Evolutionary conservation across 2,888 invertebrate species (phyloP).

Genomic region (Rhamphomyia laevipes): DNA sequence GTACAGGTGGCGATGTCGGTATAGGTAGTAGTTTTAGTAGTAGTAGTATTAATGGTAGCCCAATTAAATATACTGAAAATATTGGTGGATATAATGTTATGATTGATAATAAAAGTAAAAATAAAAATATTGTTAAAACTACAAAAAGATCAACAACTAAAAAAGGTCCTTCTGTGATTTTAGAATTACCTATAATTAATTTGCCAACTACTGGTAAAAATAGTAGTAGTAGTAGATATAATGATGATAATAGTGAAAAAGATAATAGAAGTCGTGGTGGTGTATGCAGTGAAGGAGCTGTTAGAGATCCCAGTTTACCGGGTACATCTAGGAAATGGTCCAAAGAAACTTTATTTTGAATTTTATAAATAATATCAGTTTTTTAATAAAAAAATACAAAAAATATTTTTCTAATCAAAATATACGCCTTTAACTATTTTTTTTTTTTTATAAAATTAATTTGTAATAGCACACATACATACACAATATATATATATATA

Average conservation of each 20-base stretch:
- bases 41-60: slow-evolving; percentile 6
- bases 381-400: no score
- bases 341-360: slow-evolving; percentile 68
- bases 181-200: slow-evolving; percentile 36
- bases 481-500: no score
- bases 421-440: no score
- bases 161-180: slow-evolving; percentile 28
- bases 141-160: neutral
- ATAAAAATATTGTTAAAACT: neutral
- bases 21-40: slow-evolving; percentile 8
- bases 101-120: slow-evolving; percentile 13
- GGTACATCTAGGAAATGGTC: slow-evolving; percentile 45
- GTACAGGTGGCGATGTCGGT: slow-evolving; percentile 4
- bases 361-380: no score
- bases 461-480: no score
- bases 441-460: no score
- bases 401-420: no score
- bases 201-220: slow-evolving; percentile 28
- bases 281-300: neutral
- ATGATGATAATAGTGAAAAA: slow-evolving; percentile 15
- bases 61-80: no score
- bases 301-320: slow-evolving; percentile 33
- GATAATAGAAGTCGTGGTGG: slow-evolving; percentile 18
- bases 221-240: slow-evolving; percentile 16
- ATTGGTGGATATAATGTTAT: slow-evolving; percentile 11